Base-by-base conservation (phyloP, 1,140 invertebrate species). In the Amyelois transitella region DNA sequence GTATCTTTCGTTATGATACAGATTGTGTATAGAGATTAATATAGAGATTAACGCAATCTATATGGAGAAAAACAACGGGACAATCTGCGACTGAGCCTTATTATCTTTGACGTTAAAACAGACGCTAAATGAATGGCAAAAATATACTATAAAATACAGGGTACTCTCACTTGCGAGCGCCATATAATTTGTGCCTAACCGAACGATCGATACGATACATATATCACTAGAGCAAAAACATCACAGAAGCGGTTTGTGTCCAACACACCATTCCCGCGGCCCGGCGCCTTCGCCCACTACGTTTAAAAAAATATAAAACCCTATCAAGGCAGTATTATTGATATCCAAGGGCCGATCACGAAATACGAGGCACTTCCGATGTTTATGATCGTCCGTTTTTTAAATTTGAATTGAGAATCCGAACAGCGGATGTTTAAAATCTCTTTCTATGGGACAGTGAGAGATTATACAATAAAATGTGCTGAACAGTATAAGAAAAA, bases 291-390 rank as follows among this genome's bases (percentile, higher is more conserved):
- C 55, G 59, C 58, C 69, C 69, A 67, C 70, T 50, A 55, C 62
- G 51, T 72, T 76, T 78, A 83, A 84, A 82, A 78, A 84, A 73
- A 85, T 85, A 86, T 80, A 83, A 86, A 87, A 84, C 76, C 74
- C 78, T 82, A 79, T 74, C 53, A 73, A 85, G 75, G 81, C 79
- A 74, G 72, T 75, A 76, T 62, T 69, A 72, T 66, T 75, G 78
- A 76, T 75, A 72, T 72, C 59, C 64, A 38, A 59, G 74, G 66
- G 65, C 68, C 72, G 66, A 74, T 58, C 61, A 69, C 61, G 61
- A 64, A 63, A 56, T 55, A 60, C 60, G 67, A 87, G 84, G 84
- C 84, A 87, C 81, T 84, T 85, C 61, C 65, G 72, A 68, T 76
- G 70, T 68, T 69, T 57, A 69, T 69, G 70, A 64, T 60, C 58